Conservation (phyloP, 2,888 invertebrate genomes). For the Acanthococcus lagerstroemiae region DNA sequence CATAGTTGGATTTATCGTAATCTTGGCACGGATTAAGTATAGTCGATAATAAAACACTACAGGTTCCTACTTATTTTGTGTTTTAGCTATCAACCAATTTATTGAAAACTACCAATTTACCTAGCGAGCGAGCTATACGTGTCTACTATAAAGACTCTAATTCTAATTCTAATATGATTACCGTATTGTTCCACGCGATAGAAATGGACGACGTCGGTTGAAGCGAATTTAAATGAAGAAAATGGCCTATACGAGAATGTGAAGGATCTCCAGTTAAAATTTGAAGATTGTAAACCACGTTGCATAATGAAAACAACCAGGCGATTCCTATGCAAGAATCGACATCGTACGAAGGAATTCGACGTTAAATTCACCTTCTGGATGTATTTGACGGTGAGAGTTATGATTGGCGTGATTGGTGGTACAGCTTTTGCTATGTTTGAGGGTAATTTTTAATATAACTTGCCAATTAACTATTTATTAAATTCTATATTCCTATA, state of each 20-base stretch:
- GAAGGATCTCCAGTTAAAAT: not conserved
- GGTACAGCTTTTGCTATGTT: constrained; percentile 71
- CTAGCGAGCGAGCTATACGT: no score
- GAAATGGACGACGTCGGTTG: constrained; percentile 20
- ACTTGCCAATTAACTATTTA: no score
- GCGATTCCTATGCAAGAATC: constrained; percentile 51
- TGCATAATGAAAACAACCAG: constrained; percentile 53
- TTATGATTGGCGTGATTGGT: constrained; percentile 53
- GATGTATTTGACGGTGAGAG: constrained; percentile 56
- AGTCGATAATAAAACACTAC: no score
- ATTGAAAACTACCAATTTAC: no score
- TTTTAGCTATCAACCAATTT: no score
- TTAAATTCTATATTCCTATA: no score
- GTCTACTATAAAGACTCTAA: no score
- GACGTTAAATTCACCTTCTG: constrained; percentile 60
- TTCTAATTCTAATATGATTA: no score
- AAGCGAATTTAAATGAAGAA: not conserved
- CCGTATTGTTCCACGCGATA: not conserved
- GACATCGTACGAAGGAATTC: constrained; percentile 50
- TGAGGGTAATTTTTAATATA: no score
- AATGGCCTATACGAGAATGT: not conserved
- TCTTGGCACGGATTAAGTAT: no score
- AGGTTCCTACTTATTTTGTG: no score
- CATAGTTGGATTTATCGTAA: no score
- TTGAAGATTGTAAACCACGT: constrained; percentile 47